Conservation (phyloP, 1,140 invertebrate genomes). For the Megalopta genalis region DNA sequence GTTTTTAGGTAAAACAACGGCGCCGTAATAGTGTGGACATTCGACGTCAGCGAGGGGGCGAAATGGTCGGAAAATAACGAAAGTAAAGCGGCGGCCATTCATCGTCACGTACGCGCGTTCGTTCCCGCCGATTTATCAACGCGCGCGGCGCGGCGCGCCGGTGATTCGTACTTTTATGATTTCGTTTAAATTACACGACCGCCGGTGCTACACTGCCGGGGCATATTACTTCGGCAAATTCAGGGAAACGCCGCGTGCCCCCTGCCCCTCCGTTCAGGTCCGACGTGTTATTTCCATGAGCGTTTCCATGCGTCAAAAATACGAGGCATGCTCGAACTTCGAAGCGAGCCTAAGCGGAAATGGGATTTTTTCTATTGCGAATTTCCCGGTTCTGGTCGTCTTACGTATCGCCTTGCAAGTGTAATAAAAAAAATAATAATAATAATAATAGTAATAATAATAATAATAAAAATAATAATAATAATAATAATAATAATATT, state of each 20-base stretch:
- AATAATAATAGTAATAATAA: too few relatives aligned
- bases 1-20: slow-evolving; percentile 58
- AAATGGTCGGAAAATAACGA: slow-evolving; percentile 67
- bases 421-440: too few relatives aligned
- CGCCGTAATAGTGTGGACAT: slow-evolving; percentile 54
- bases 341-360: not conserved
- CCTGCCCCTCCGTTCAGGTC: not conserved
- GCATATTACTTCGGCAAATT: slow-evolving; percentile 31
- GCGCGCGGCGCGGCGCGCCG: not conserved
- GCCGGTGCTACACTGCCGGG: not conserved
- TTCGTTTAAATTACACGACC: slow-evolving; percentile 48
- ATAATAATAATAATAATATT: too few relatives aligned
- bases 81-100: slow-evolving; percentile 58
- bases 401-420: too few relatives aligned
- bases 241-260: not conserved
- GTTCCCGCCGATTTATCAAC: slow-evolving; percentile 55
- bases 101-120: slow-evolving; percentile 38
- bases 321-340: not conserved
- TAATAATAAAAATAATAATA: too few relatives aligned
- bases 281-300: not conserved
- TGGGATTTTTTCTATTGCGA: not conserved
- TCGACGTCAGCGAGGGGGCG: slow-evolving; percentile 47
- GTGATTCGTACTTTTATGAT: slow-evolving; percentile 53
- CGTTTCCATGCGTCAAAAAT: not conserved
- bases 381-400: too few relatives aligned